Conservation (phyloP, 2,888 invertebrate genomes). For the Calephelis perditalis region DNA sequence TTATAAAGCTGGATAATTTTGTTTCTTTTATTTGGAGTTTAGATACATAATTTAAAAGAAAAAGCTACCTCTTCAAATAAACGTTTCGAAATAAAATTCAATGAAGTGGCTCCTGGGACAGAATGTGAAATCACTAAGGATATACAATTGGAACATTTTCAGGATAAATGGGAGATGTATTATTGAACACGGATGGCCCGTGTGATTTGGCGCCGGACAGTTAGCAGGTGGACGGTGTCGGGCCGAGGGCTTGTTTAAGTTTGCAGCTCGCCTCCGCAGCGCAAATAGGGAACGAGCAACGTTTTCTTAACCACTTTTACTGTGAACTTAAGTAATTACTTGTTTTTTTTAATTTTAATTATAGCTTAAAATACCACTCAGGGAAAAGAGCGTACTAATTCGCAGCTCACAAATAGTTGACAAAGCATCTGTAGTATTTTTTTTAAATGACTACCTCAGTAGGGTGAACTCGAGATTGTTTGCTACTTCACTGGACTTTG, state of each 20-base stretch:
- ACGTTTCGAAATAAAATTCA: not conserved
- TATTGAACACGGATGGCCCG: not conserved
- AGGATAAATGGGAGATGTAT: not conserved
- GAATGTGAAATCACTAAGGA: conserved; percentile 3
- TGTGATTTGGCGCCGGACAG: conserved; percentile 12
- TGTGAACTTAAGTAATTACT: conserved; percentile 32
- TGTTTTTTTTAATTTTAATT: too few species aligned
- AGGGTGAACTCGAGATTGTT: too few species aligned
- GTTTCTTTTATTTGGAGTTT: too few species aligned
- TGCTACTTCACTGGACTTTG: too few species aligned
- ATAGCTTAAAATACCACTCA: too few species aligned
- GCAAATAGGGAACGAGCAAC: conserved; percentile 57
- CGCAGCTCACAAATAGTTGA: too few species aligned
- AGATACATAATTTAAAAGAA: too few species aligned
- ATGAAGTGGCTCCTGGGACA: not conserved
- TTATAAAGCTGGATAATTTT: too few species aligned
- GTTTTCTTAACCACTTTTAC: conserved; percentile 31
- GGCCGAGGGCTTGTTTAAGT: conserved; percentile 41
- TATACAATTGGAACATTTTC: conserved; percentile 3
- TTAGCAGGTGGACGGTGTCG: conserved; percentile 12
- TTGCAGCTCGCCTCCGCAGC: conserved; percentile 47
- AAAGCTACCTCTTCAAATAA: not conserved
- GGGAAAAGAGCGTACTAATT: too few species aligned
- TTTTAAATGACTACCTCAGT: too few species aligned
- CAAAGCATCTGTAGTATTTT: too few species aligned